A percentile compares a stretch with the other conserved stretches of the same genome.
These are phyloP conservation scores for Procambarus virginalis DNA, from an alignment of 1,140 invertebrate species.

Conservation along the genomic window DNA sequence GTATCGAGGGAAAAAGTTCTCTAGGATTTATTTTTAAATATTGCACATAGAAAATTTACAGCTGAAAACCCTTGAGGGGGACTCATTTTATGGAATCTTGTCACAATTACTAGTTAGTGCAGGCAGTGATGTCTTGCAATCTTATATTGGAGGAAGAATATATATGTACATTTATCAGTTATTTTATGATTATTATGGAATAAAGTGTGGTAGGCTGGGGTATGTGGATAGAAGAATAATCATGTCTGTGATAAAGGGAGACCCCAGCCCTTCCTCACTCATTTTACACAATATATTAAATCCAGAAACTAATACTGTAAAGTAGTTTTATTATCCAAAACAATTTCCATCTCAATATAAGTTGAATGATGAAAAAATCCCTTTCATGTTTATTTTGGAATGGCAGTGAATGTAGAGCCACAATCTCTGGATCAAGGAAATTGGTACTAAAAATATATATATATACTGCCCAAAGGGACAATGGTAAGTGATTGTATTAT, in stretches of 20 bases:
- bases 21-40: neutral
- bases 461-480: neutral
- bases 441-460: neutral
- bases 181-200: conserved; percentile 44
- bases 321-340: neutral
- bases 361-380: conserved; percentile 24
- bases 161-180: conserved; percentile 62
- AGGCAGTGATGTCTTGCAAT: neutral
- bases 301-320: neutral
- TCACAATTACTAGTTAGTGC: conserved; percentile 24
- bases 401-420: conserved; percentile 47
- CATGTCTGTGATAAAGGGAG: conserved; percentile 64
- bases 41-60: neutral
- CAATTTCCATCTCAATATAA: neutral
- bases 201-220: conserved; percentile 42
- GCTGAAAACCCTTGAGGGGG: neutral
- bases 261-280: conserved; percentile 47
- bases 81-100: conserved; percentile 8
- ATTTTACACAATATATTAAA: conserved; percentile 56
- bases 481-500: neutral
- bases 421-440: neutral
- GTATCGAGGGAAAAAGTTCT: neutral
- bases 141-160: conserved; percentile 25
- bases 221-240: conserved; percentile 50
- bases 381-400: conserved; percentile 49